Percentiles rank a stretch among this genome's conserved stretches.
Evolutionary conservation across 2,888 invertebrate species (phyloP).

Genomic region (Parnassius apollo): DNA sequence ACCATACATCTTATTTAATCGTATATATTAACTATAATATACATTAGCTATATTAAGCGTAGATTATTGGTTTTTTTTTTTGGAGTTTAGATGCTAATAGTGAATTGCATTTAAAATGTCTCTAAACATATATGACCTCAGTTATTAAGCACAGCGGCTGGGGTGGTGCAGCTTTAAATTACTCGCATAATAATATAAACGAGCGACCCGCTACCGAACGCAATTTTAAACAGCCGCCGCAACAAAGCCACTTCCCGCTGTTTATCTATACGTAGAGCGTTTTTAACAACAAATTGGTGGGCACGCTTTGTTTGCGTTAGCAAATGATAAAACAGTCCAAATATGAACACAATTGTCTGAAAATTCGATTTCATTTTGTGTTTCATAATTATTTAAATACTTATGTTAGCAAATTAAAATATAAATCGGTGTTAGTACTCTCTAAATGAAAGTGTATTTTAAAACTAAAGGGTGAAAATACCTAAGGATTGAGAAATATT

Average conservation of each 20-base stretch:
- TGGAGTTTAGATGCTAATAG: conserved; percentile 19
- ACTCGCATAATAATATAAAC: conserved; percentile 4
- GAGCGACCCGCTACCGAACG: conserved; percentile 6
- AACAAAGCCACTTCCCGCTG: conserved; percentile 10
- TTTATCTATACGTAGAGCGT: conserved; percentile 5
- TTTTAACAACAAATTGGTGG: conserved; percentile 10
- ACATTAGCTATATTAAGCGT: no score
- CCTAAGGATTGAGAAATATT: no score
- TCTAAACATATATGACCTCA: conserved; percentile 17
- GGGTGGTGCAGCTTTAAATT: conserved; percentile 6
- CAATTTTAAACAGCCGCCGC: conserved; percentile 12
- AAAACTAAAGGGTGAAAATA: no score
- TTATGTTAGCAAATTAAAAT: no score
- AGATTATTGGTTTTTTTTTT: not conserved
- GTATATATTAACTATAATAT: no score
- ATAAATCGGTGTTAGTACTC: no score
- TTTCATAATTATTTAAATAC: no score
- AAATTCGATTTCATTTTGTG: no score
- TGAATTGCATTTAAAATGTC: conserved; percentile 22
- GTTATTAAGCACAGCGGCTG: conserved; percentile 15
- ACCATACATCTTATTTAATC: no score
- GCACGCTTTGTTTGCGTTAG: conserved; percentile 3
- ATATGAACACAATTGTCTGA: no score
- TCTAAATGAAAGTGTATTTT: no score
- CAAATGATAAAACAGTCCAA: not conserved